Conservation (phyloP, 2,113 vertebrate species). For the Centrocercus urophasianus region DNA sequence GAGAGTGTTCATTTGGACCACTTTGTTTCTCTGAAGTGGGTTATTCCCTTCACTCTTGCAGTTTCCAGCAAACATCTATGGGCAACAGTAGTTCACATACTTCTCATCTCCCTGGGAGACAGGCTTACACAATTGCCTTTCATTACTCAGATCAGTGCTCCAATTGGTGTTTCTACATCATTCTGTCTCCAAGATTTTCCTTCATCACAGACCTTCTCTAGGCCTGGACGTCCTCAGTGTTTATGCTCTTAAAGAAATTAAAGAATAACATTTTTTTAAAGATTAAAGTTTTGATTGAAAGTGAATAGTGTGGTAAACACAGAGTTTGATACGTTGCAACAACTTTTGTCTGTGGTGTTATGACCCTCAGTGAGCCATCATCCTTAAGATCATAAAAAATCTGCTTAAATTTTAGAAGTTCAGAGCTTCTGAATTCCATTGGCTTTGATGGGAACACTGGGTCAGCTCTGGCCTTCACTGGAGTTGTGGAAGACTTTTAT, state of each 20-base stretch:
- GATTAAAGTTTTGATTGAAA: not conserved
- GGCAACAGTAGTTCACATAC: fast-evolving
- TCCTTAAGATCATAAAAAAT: not conserved
- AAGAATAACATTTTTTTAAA: fast-evolving
- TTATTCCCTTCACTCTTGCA: not conserved
- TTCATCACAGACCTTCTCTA: not conserved
- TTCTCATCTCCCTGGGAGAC: not conserved
- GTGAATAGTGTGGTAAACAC: not conserved
- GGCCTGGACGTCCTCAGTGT: not conserved
- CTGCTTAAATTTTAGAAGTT: slow-evolving; percentile 2
- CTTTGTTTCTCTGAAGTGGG: not conserved
- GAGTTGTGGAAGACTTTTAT: not conserved
- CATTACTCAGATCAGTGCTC: not conserved
- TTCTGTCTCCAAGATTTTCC: not conserved
- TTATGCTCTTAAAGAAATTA: not conserved
- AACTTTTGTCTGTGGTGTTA: not conserved
- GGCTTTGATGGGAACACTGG: not conserved
- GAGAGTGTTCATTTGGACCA: not conserved
- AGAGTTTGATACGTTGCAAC: not conserved
- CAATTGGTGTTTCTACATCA: not conserved
- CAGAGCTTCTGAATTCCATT: not conserved
- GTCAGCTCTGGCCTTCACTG: not conserved
- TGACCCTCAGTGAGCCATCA: not conserved
- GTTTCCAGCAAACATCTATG: not conserved
- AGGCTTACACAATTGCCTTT: not conserved